phyloP scores from a whole-genome alignment of 2,888 invertebrate species.

The Marasmarcha lunaedactyla region DNA sequence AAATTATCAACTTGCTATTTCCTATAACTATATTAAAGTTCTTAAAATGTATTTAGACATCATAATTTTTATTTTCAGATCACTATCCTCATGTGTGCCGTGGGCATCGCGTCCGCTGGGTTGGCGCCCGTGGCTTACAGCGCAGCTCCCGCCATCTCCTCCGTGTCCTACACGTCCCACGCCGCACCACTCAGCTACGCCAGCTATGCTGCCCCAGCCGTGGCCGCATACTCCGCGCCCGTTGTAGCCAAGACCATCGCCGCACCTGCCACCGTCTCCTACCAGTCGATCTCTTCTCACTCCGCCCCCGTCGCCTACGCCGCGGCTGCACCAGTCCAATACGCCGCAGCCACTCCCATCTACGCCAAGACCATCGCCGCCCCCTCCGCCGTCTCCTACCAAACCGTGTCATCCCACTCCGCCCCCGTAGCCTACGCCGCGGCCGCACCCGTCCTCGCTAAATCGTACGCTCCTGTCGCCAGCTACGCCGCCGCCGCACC shows the following conservation, averaged over 20 bases:
- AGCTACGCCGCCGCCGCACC: conserved; percentile 15
- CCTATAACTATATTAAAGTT: too few species aligned
- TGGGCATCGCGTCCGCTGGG: neutral
- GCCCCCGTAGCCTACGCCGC: conserved; percentile 12
- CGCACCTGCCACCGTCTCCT: conserved; percentile 15
- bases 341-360: conserved; percentile 6
- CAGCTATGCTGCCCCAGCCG: conserved; percentile 22
- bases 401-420: conserved; percentile 14
- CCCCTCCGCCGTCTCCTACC: conserved; percentile 10
- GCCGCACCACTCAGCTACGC: conserved; percentile 12
- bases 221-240: conserved; percentile 29
- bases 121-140: conserved; percentile 15
- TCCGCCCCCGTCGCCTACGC: conserved; percentile 23
- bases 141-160: conserved; percentile 18
- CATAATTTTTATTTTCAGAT: neutral
- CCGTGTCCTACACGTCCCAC: conserved; percentile 5
- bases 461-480: conserved; percentile 5
- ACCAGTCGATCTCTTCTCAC: conserved; percentile 18
- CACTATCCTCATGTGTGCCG: neutral
- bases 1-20: too few species aligned
- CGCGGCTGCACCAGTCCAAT: conserved; percentile 21
- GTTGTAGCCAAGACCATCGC: conserved; percentile 21
- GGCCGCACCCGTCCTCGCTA: conserved; percentile 9
- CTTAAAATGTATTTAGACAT: too few species aligned
- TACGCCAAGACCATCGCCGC: conserved; percentile 7